phyloP scores from a whole-genome alignment of 2,888 invertebrate genomes.

The Phorcus lineatus region DNA sequence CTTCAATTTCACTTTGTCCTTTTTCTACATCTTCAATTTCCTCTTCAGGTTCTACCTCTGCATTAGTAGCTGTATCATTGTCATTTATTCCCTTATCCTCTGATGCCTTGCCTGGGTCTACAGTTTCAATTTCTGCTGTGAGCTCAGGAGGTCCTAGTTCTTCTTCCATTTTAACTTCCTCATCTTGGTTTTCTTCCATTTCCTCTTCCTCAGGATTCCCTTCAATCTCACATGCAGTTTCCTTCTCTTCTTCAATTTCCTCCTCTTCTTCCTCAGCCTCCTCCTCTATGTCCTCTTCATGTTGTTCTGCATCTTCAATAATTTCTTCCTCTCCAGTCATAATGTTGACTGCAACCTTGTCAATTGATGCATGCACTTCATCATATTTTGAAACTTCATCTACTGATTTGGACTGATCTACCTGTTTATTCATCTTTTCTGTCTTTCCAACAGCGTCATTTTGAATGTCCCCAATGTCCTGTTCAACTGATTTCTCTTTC shows the following conservation, averaged over 20 bases:
- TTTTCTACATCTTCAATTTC: not conserved
- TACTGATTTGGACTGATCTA: too few relatives aligned
- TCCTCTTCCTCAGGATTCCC: not conserved
- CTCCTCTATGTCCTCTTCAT: not conserved
- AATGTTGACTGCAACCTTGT: too few relatives aligned
- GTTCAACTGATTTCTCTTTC: not conserved
- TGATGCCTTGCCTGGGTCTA: not conserved
- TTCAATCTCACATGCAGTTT: not conserved
- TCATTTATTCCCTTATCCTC: not conserved
- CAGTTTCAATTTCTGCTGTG: not conserved
- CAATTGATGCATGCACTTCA: too few relatives aligned
- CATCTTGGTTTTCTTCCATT: not conserved
- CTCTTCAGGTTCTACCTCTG: not conserved
- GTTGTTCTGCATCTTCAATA: not conserved
- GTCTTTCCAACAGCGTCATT: not conserved
- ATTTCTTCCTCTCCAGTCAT: not conserved
- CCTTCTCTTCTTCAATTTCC: not conserved
- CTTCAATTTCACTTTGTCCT: not conserved
- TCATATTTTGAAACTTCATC: too few relatives aligned
- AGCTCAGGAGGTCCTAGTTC: not conserved
- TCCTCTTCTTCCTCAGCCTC: not conserved
- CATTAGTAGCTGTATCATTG: not conserved
- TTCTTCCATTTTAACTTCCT: not conserved
- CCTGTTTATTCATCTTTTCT: not conserved
- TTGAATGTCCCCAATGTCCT: not conserved